Percentiles rank a stretch among this genome's conserved stretches.
These are phyloP conservation scores for Cyprinus carpio DNA, from an alignment of 2,113 vertebrate genomes.

Conservation along the genomic window DNA sequence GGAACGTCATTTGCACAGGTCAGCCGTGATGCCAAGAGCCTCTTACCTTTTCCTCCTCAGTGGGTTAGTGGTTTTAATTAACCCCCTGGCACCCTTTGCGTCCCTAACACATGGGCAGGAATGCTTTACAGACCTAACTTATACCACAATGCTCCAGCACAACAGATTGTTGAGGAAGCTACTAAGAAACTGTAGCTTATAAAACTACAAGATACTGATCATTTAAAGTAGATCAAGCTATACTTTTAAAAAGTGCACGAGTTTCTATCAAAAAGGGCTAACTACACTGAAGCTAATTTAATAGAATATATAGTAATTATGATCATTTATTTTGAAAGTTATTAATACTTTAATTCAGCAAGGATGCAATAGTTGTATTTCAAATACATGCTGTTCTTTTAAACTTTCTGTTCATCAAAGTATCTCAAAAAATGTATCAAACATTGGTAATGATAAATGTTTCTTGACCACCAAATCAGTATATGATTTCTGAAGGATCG, in stretches of 20 bases:
- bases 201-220: not conserved
- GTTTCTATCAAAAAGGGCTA: not conserved
- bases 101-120: not conserved
- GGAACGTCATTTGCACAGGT: slow-evolving; percentile 48
- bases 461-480: not conserved
- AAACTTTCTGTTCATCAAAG: not conserved
- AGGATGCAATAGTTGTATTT: not conserved
- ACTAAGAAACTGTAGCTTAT: not conserved
- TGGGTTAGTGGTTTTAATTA: slow-evolving; percentile 63
- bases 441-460: not conserved
- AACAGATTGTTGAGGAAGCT: not conserved
- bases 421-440: not conserved
- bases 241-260: not conserved
- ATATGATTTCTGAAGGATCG: not conserved
- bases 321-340: too few relatives aligned
- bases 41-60: slow-evolving; percentile 53
- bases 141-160: not conserved
- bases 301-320: not conserved
- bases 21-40: slow-evolving; percentile 38
- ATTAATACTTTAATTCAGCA: too few relatives aligned
- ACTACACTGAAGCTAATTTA: not conserved
- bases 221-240: not conserved
- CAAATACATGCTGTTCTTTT: not conserved
- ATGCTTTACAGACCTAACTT: slow-evolving; percentile 3
- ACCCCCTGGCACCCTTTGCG: slow-evolving; percentile 45